Evolutionary conservation across 2,113 vertebrate species (phyloP).

Genomic region (Gyps fulvus): DNA sequence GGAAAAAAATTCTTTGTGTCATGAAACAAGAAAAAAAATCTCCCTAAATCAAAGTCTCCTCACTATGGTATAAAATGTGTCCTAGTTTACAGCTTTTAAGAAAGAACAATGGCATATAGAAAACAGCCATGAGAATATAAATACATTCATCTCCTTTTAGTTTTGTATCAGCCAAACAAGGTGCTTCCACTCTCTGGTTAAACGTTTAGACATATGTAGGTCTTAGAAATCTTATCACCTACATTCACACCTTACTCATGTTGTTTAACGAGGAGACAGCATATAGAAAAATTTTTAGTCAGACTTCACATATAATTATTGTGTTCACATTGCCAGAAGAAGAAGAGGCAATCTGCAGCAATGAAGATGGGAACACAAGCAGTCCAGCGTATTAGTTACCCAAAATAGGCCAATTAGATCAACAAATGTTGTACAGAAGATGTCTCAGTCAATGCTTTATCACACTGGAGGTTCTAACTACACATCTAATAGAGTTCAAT

Average conservation of each 20-base stretch:
- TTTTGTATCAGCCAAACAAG: background rate
- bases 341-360: background rate
- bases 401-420: background rate
- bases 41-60: background rate
- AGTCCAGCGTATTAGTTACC: background rate
- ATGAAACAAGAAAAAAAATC: background rate
- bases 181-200: background rate
- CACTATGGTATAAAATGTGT: background rate
- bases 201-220: fast-evolving
- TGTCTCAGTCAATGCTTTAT: background rate
- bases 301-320: background rate
- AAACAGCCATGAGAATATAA: background rate
- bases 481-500: background rate
- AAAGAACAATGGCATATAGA: background rate
- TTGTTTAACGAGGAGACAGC: background rate
- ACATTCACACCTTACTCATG: background rate
- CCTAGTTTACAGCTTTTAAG: background rate
- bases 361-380: background rate
- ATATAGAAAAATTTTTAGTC: background rate
- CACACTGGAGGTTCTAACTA: background rate
- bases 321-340: background rate
- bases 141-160: background rate
- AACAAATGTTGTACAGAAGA: background rate
- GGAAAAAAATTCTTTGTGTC: background rate
- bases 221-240: background rate